Percentiles rank a stretch among this genome's conserved stretches.
Conservation (phyloP, 2,797 vertebrate genomes). For the Xerus rutilus region DNA sequence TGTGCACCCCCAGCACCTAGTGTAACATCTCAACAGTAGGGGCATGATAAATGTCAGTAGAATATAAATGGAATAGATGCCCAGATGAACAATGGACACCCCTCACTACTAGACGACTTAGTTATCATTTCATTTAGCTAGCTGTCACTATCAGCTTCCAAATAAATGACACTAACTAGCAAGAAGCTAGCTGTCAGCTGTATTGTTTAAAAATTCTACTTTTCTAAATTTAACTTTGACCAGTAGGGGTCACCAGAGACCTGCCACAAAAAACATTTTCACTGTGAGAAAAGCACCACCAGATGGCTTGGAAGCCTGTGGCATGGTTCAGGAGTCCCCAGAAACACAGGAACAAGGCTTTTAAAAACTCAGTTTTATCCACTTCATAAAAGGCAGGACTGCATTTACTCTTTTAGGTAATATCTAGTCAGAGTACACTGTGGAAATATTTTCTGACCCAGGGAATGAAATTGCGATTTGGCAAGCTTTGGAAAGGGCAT, state of each 20-base stretch:
- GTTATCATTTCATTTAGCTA: slow-evolving; percentile 14
- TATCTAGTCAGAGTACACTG: background rate
- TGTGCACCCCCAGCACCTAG: background rate
- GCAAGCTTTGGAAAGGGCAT: slow-evolving; percentile 18
- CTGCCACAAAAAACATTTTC: background rate
- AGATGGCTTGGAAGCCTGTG: background rate
- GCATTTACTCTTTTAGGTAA: background rate
- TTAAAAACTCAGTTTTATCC: background rate
- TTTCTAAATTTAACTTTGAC: slow-evolving; percentile 2
- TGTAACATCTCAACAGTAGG: background rate
- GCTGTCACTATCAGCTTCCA: background rate
- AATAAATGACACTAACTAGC: background rate
- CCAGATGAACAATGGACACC: background rate
- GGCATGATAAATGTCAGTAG: background rate
- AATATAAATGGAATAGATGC: background rate
- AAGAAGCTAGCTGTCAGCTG: background rate
- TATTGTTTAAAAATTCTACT: background rate
- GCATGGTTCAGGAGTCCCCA: background rate
- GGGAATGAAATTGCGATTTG: background rate
- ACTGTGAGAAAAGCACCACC: rapidly evolving
- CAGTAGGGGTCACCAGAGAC: slow-evolving; percentile 67
- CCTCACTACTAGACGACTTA: background rate
- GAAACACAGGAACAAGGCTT: slow-evolving; percentile 1
- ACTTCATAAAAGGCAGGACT: background rate
- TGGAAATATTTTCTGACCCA: slow-evolving; percentile 22